Percentiles rank a stretch among this genome's conserved stretches.
phyloP scores from a whole-genome alignment of 2,797 vertebrate species.

The Poliocrania exsul region DNA sequence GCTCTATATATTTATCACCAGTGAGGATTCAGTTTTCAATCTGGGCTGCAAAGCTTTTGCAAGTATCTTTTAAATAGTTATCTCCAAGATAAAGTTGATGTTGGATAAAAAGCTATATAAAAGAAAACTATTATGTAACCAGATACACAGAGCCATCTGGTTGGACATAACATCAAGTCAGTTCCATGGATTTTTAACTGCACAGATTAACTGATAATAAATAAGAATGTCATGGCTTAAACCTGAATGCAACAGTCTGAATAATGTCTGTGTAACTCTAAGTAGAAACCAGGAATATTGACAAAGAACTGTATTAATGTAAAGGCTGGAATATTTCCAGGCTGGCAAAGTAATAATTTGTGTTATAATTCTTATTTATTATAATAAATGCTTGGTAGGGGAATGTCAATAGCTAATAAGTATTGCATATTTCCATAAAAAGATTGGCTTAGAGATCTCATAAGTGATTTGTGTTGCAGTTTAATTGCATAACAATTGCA shows the following conservation, averaged over 20 bases:
- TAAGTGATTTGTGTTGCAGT: slow-evolving; percentile 45
- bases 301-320: background rate
- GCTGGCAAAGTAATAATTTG: background rate
- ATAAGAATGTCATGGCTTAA: background rate
- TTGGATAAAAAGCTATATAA: background rate
- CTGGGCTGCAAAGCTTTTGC: background rate
- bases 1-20: background rate
- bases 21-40: background rate
- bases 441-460: slow-evolving; percentile 30
- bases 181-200: background rate
- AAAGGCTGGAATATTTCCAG: slow-evolving; percentile 3
- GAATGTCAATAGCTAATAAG: slow-evolving; percentile 36
- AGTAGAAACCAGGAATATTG: background rate
- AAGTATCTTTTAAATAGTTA: background rate
- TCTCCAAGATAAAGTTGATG: background rate
- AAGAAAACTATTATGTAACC: background rate
- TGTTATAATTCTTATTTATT: slow-evolving; percentile 23
- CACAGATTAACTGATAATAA: background rate
- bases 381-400: background rate
- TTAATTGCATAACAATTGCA: slow-evolving; percentile 58
- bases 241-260: background rate
- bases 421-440: slow-evolving; percentile 1
- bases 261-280: background rate
- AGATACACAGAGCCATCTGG: background rate
- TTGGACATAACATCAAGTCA: background rate